A percentile compares a stretch with the other conserved stretches of the same genome.
Conservation (phyloP, 2,888 invertebrate genomes). For the Griposia aprilina region DNA sequence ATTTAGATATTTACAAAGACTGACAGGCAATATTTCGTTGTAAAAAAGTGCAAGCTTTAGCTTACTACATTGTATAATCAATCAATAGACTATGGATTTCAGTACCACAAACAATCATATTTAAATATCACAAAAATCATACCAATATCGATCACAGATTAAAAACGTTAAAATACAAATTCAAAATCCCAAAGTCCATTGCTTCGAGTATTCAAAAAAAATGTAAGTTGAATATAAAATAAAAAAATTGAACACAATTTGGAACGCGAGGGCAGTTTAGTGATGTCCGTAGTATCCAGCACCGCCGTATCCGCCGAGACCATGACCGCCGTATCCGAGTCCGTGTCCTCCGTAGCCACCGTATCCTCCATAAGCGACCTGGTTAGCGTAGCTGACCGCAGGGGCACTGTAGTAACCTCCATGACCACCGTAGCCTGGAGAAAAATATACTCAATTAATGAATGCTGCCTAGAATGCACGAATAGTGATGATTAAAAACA, state of each 20-base stretch:
- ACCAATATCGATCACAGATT: constrained; percentile 57
- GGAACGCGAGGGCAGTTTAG: constrained; percentile 66
- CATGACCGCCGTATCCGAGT: constrained; percentile 71
- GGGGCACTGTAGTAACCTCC: constrained; percentile 71
- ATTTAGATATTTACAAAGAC: constrained; percentile 81
- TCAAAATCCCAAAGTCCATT: constrained; percentile 51
- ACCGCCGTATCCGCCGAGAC: constrained; percentile 68
- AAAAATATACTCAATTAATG: constrained; percentile 8
- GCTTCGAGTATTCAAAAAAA: constrained; percentile 66
- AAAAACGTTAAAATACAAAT: constrained; percentile 42
- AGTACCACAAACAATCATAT: constrained; percentile 29
- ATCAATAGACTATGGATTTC: constrained; percentile 35
- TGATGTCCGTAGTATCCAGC: constrained; percentile 75
- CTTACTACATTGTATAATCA: constrained; percentile 21
- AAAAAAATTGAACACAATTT: constrained; percentile 51
- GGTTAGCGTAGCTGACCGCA: constrained; percentile 73
- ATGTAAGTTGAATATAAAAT: constrained; percentile 29
- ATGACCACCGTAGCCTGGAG: constrained; percentile 67
- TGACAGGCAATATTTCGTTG: constrained; percentile 73
- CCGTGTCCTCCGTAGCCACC: constrained; percentile 66
- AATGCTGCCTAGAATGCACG: neutral
- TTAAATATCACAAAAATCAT: constrained; percentile 44
- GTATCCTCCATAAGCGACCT: constrained; percentile 71
- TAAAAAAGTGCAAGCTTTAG: constrained; percentile 64
- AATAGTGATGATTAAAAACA: neutral